phyloP scores from a whole-genome alignment of 64 coral and sea anemone species.

The Dendrophyllia cribrosa region DNA sequence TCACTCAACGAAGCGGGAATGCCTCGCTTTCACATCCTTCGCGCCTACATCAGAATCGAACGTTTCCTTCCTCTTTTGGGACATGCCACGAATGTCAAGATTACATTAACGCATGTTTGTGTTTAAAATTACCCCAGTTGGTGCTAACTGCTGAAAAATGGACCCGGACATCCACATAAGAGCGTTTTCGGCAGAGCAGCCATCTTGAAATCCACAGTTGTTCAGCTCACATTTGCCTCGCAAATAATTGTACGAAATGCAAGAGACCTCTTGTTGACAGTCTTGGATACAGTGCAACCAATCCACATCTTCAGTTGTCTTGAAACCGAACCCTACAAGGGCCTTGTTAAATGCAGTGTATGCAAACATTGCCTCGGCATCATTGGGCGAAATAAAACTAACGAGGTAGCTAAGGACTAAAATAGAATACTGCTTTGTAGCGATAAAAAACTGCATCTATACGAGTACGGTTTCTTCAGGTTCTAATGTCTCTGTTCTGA shows the following conservation, averaged over 20 bases:
- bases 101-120: background rate
- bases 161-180: background rate
- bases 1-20: no score
- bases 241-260: constrained; percentile 50
- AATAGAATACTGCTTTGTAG: background rate
- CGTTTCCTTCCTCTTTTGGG: no score
- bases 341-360: background rate
- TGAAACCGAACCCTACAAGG: background rate
- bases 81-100: background rate
- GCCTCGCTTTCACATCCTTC: no score
- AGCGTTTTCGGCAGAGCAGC: background rate
- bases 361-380: background rate
- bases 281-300: constrained; percentile 45
- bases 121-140: background rate
- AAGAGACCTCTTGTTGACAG: background rate
- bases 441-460: background rate
- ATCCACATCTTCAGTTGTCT: background rate
- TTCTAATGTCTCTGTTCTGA: background rate
- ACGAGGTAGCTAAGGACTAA: background rate
- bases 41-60: no score
- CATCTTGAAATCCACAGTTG: constrained; percentile 27
- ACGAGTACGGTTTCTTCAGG: background rate
- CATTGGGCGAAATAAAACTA: background rate
- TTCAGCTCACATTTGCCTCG: constrained; percentile 30
- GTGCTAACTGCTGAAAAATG: constrained; percentile 51